These are phyloP conservation scores for Xylota segnis DNA, from an alignment of 2,888 invertebrate species.

Conservation along the genomic window DNA sequence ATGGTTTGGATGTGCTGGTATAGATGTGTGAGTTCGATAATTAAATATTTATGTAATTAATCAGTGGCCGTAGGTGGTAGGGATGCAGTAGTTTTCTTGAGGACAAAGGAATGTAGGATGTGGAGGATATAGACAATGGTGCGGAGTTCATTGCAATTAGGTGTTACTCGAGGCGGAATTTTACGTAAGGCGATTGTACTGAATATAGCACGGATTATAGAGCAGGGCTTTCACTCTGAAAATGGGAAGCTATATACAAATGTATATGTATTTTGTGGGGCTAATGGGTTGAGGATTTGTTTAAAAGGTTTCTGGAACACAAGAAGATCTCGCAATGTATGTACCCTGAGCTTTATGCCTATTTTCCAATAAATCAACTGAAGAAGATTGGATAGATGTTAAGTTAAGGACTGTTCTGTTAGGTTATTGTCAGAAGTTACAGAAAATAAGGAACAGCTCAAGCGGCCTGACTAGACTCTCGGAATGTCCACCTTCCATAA, in stretches of 20 bases:
- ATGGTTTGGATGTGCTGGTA: slow-evolving; percentile 33
- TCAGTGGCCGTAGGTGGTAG: slow-evolving; percentile 52
- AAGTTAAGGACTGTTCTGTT: no score
- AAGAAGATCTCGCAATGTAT: no score
- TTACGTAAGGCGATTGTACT: slow-evolving; percentile 5
- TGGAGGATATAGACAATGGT: slow-evolving; percentile 5
- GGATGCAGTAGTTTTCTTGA: slow-evolving; percentile 19
- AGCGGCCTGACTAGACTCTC: no score
- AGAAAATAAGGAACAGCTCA: no score
- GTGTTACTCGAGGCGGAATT: slow-evolving; percentile 36
- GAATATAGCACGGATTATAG: background rate
- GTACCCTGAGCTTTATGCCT: no score
- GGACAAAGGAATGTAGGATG: slow-evolving; percentile 25
- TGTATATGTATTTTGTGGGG: background rate
- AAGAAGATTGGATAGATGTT: no score
- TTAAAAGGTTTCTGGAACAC: background rate
- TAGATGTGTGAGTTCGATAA: slow-evolving; percentile 42
- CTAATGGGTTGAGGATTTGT: background rate
- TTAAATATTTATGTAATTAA: slow-evolving; percentile 76
- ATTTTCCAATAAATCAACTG: no score
- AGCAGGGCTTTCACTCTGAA: background rate
- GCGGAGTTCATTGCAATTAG: slow-evolving; percentile 39
- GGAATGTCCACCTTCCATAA: no score
- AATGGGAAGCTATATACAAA: no score
- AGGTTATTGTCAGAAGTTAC: no score